Conservation (phyloP, 2,113 vertebrate species). For the Columba janthina region DNA sequence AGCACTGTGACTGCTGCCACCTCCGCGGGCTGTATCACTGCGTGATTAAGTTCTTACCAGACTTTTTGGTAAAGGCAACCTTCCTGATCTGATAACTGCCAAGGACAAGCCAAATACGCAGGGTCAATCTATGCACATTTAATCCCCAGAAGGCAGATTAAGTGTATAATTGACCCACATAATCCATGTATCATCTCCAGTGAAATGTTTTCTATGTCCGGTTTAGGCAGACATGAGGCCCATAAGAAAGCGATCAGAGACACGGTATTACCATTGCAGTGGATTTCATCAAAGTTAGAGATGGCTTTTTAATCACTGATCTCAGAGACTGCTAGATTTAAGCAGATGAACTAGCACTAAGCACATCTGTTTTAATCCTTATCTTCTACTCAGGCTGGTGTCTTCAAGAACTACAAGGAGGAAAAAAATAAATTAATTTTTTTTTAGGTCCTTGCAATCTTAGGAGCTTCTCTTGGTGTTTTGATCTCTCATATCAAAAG, state of each 20-base stretch:
- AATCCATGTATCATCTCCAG: slow-evolving; percentile 92
- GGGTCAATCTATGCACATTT: slow-evolving; percentile 93
- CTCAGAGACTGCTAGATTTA: slow-evolving; percentile 83
- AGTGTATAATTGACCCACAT: slow-evolving; percentile 99
- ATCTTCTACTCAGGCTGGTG: slow-evolving; percentile 86
- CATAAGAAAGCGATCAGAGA: slow-evolving; percentile 72
- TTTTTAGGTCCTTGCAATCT: slow-evolving; percentile 79
- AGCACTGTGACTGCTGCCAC: slow-evolving; percentile 33
- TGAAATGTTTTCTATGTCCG: slow-evolving; percentile 75
- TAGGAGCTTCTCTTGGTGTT: slow-evolving; percentile 76
- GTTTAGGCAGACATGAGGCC: slow-evolving; percentile 72
- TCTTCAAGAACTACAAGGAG: slow-evolving; percentile 88
- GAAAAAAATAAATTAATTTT: slow-evolving; percentile 86
- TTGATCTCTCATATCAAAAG: slow-evolving; percentile 79
- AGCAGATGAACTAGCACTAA: slow-evolving; percentile 91
- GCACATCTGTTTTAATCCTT: slow-evolving; percentile 97
- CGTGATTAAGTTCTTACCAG: slow-evolving; percentile 82
- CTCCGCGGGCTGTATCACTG: slow-evolving; percentile 55
- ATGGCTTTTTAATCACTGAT: slow-evolving; percentile 97
- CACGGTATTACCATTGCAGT: slow-evolving; percentile 76
- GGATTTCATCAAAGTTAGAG: slow-evolving; percentile 89
- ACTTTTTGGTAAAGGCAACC: slow-evolving; percentile 85
- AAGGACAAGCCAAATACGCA: slow-evolving; percentile 91
- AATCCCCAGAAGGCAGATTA: slow-evolving; percentile 97
- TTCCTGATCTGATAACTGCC: slow-evolving; percentile 91